Conservation (phyloP, 2,113 vertebrate genomes). For the Urocynchramus pylzowi region DNA sequence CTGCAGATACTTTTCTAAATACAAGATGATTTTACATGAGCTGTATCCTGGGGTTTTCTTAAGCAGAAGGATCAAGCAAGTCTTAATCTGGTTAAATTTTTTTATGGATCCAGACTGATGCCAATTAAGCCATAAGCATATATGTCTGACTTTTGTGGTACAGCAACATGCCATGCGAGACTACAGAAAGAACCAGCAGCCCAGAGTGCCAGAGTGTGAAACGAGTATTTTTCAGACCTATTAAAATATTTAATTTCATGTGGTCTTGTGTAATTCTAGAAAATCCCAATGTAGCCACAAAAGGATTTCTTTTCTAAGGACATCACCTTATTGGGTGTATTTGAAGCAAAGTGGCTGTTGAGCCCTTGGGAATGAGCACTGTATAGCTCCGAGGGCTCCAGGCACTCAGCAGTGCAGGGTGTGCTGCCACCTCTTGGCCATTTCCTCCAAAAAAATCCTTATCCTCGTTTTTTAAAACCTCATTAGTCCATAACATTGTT, state of each 20-base stretch:
- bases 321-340: neutral
- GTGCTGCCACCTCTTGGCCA: conserved; percentile 72
- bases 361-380: neutral
- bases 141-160: neutral
- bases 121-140: neutral
- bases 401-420: neutral
- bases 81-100: neutral
- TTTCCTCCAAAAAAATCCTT: neutral
- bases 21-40: neutral
- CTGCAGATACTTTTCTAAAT: neutral
- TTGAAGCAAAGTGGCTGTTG: neutral
- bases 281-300: neutral
- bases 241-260: neutral
- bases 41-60: neutral
- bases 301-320: neutral
- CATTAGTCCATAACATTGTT: neutral
- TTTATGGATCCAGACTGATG: neutral
- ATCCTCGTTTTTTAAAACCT: neutral
- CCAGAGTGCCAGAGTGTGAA: neutral
- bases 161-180: neutral
- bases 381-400: neutral
- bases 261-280: neutral
- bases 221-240: neutral
- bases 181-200: neutral
- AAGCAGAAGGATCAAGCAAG: neutral